Percentiles rank a stretch among this genome's conserved stretches.
These are phyloP conservation scores for Pandemis corylana DNA, from an alignment of 2,888 invertebrate genomes.

Conservation along the genomic window DNA sequence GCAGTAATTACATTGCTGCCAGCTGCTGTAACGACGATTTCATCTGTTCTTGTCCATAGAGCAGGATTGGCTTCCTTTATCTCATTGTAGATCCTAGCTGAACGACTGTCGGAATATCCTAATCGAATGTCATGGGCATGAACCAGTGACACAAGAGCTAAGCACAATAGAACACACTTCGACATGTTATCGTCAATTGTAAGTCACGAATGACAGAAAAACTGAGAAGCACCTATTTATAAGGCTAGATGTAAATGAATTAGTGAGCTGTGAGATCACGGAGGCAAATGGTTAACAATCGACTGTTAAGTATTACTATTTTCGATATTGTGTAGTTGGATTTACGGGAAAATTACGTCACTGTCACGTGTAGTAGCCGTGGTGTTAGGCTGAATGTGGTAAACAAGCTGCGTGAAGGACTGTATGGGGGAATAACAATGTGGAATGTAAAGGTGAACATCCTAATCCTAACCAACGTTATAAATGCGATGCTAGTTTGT, in stretches of 20 bases:
- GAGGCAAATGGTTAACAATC: conserved; percentile 27
- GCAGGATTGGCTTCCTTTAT: conserved; percentile 70
- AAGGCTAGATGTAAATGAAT: conserved; percentile 7
- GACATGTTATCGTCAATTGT: conserved; percentile 19
- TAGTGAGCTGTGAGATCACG: conserved; percentile 30
- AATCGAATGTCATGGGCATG: conserved; percentile 59
- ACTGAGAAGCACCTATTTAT: conserved; percentile 24
- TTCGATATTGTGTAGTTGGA: conserved; percentile 24
- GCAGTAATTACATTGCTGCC: conserved; percentile 68
- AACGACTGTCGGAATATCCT: conserved; percentile 51
- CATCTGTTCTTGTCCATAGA: conserved; percentile 70
- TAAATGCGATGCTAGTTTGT: too few relatives aligned
- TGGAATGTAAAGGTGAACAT: not conserved
- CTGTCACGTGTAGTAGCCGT: conserved; percentile 19
- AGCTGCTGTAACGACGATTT: conserved; percentile 61
- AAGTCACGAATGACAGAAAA: conserved; percentile 19
- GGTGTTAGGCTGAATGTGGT: conserved; percentile 2
- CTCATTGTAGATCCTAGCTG: conserved; percentile 63
- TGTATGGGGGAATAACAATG: not conserved
- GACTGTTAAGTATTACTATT: conserved; percentile 29
- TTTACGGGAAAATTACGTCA: conserved; percentile 36
- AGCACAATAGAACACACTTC: conserved; percentile 14
- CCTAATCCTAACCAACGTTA: too few relatives aligned
- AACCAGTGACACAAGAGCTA: conserved; percentile 14
- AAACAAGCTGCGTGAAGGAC: not conserved